Base-by-base conservation (phyloP, 1,140 invertebrate genomes). In the Tenebrio molitor region DNA sequence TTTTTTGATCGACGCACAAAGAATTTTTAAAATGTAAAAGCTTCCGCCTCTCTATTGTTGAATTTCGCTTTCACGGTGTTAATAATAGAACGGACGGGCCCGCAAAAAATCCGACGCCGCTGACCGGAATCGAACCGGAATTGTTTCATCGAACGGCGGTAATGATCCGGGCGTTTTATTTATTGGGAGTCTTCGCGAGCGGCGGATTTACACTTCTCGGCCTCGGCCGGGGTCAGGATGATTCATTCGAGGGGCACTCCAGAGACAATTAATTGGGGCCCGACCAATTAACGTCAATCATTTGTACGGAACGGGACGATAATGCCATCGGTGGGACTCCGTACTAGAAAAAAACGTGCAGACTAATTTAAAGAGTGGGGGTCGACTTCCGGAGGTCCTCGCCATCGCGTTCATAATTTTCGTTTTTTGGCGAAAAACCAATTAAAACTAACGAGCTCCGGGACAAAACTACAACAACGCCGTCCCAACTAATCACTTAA, bases 401-500 rank as follows among this genome's bases (percentile, higher is more conserved):
- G 2, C 12, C 42, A 7, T 5, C 16, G 5, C 44, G 16, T 21
- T 50, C 44, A 21, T 50, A n/a, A 21, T 50, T 50, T 50, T 50
- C 15, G 14, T 16, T 44, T 44, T 50, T 21, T 17, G 44, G 44
- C 44, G 19, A 50, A 50, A 50, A 50, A 50, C 16, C 17, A 50
- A 50, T 50, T 50, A 50, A 50, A 50, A 50, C 44, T 50, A 50
- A 50, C 44, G 44, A 50, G 44, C 44, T 50, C 10, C 17, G 17
- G 19, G 17, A 50, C 44, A 50, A 50, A 46, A 50, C 44, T 50
- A 50, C 44, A 50, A 5, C 44, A 50, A n/a, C n/a, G n/a, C 7
- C 44, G 44, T 50, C 44, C 44, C 19, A 50, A 50, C 44, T 50
- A 50, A 50, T 50, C 44, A 50, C 23, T 50, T 50, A 50, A 50